Base-by-base conservation (phyloP, 1,140 invertebrate species). In the Eumeta japonica region DNA sequence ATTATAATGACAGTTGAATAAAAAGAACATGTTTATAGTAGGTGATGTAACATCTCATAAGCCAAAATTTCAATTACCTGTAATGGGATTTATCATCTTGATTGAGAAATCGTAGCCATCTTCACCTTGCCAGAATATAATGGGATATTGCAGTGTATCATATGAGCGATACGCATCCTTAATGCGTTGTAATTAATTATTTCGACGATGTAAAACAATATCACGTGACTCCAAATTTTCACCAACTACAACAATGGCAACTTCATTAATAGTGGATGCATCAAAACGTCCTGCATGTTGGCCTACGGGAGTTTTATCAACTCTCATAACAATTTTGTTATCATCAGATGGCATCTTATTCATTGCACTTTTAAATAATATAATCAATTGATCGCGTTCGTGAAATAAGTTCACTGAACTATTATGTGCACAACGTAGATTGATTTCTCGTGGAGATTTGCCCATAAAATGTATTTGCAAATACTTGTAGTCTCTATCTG, bases 141-240 rank as follows among this genome's bases (percentile, higher is more conserved):
- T 39, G 16, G 65, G 71, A 60, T 79, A 79, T 57, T 79, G 75
- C 19, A 79, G 47, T n/a, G 65, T 55, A 55, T 78, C 71, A 46
- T 78, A 76, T 17, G 47, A 55, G 3, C 60, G 51, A 54, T 79
- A 75, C 38, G 58, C 68, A 46, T 77, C 73, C 9, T 39, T 39
- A 32, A 78, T 52, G 46, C 57, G 48, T 37, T 65, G 44, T 14
- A 74, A 31, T 31, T 39, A 30, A 48, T 45, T 50, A 49, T 56
- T 58, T 40, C 62, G 39, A 39, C 52, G 48, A 43, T 59, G 55
- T 54, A 75, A 34, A 19, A 76, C 50, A 51, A 78, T 77, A 49
- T 78, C 63, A 39, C 55, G 52, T 12, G 41, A 39, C 45, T 62
- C 31, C 17, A 55, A 54, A 37, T 65, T 28, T 47, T 76, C 57